A percentile compares a stretch with the other conserved stretches of the same genome.
Evolutionary conservation across 2,888 invertebrate genomes (phyloP).

Genomic region (Caenorhabditis plicata): DNA sequence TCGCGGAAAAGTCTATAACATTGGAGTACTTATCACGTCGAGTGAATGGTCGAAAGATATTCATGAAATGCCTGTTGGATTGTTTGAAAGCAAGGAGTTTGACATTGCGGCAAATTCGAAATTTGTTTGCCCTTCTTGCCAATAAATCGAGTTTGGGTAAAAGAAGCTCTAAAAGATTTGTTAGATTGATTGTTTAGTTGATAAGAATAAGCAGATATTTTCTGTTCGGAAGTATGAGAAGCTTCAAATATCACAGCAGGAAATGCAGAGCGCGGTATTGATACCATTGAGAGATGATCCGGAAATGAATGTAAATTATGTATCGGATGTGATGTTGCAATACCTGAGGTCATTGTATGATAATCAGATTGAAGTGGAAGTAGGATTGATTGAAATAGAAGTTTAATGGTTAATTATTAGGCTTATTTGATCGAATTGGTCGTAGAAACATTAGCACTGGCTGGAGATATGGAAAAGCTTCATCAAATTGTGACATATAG

Average conservation of each 20-base stretch:
- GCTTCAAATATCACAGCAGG: slow-evolving; percentile 23
- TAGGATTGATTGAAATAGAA: not conserved
- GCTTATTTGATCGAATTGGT: slow-evolving; percentile 47
- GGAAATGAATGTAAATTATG: not conserved
- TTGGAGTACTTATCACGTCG: slow-evolving; percentile 29
- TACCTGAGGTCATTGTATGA: slow-evolving; percentile 31
- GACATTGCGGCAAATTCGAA: slow-evolving; percentile 24
- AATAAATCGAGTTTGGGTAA: not conserved
- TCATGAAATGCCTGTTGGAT: slow-evolving; percentile 11
- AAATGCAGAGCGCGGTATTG: slow-evolving; percentile 34
- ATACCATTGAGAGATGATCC: slow-evolving; percentile 35
- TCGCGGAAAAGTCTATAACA: slow-evolving; percentile 25
- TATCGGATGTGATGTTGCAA: slow-evolving; percentile 27
- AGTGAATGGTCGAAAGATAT: slow-evolving; percentile 16
- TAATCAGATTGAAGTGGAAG: slow-evolving; percentile 13
- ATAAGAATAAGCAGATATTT: too few relatives aligned
- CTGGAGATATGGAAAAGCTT: slow-evolving; percentile 39
- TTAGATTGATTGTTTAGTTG: too few relatives aligned
- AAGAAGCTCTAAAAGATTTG: not conserved
- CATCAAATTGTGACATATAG: slow-evolving; percentile 50
- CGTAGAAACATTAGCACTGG: slow-evolving; percentile 41
- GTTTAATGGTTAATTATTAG: slow-evolving; percentile 6
- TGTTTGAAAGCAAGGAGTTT: slow-evolving; percentile 20
- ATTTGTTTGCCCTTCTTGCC: slow-evolving; percentile 19
- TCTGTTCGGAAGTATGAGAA: slow-evolving; percentile 15